Percentiles rank a stretch among this genome's conserved stretches.
Evolutionary conservation across 2,888 invertebrate species (phyloP).

Genomic region (Epistrophe grossulariae): DNA sequence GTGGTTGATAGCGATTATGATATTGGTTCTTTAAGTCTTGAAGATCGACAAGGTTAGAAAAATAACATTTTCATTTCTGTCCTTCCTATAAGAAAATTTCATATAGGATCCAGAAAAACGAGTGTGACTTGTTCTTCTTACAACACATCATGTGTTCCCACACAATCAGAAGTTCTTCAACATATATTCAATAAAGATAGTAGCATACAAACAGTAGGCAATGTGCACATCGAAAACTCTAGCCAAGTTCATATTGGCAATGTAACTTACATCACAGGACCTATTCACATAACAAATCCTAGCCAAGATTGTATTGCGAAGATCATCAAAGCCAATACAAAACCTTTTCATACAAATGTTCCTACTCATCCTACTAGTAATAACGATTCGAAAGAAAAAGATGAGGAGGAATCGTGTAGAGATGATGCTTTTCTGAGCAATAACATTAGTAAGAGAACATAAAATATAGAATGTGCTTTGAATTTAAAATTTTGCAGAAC

Average conservation of each 20-base stretch:
- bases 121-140: constrained; percentile 32
- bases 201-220: constrained; percentile 81
- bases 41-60: constrained; percentile 26
- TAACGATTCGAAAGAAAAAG: constrained; percentile 31
- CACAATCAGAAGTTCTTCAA: constrained; percentile 79
- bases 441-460: constrained; percentile 76
- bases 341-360: neutral
- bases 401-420: constrained; percentile 78
- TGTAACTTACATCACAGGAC: constrained; percentile 84
- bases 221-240: constrained; percentile 83
- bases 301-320: constrained; percentile 41
- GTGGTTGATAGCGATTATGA: constrained; percentile 59
- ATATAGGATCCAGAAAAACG: constrained; percentile 29
- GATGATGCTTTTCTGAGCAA: constrained; percentile 79
- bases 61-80: neutral
- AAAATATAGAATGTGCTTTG: neutral
- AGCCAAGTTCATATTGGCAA: constrained; percentile 84
- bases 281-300: constrained; percentile 81
- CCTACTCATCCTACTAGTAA: neutral
- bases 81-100: neutral
- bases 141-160: constrained; percentile 67
- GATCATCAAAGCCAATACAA: constrained; percentile 23
- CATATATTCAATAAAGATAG: constrained; percentile 79
- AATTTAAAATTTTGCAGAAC: neutral
- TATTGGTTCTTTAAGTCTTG: constrained; percentile 29